phyloP scores from a whole-genome alignment of 2,888 invertebrate species.

The Rhamphomyia laevipes region DNA sequence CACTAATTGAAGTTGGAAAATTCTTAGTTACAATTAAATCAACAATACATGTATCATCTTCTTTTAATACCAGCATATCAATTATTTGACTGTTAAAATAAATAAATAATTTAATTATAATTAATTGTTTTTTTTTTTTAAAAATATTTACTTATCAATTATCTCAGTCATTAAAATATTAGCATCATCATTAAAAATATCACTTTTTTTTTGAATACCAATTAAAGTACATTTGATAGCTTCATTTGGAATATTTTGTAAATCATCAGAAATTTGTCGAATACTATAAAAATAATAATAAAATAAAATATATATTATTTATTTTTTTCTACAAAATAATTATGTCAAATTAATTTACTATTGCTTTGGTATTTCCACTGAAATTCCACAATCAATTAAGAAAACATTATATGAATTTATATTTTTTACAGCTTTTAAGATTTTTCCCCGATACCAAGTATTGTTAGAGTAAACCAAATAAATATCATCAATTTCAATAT shows the following conservation, averaged over 20 bases:
- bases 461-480: constrained; percentile 48
- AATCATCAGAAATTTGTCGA: constrained; percentile 38
- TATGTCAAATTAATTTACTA: constrained; percentile 38
- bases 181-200: constrained; percentile 45
- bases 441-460: constrained; percentile 49
- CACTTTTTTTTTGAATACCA: constrained; percentile 42
- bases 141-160: constrained; percentile 22
- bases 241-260: constrained; percentile 39
- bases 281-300: constrained; percentile 33
- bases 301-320: neutral
- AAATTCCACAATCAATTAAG: constrained; percentile 53
- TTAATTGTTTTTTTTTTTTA: neutral
- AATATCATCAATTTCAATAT: constrained; percentile 41
- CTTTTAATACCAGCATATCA: constrained; percentile 19
- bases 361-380: constrained; percentile 38
- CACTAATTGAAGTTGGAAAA: constrained; percentile 33
- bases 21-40: constrained; percentile 33
- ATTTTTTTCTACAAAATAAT: neutral
- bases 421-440: constrained; percentile 22
- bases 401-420: constrained; percentile 40
- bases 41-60: constrained; percentile 29
- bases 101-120: neutral
- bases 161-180: constrained; percentile 46
- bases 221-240: constrained; percentile 48
- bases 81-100: constrained; percentile 20